Percentiles rank a stretch among this genome's conserved stretches.
These are phyloP conservation scores for Poecilobothrus nobilitatus DNA, from an alignment of 2,888 invertebrate species.

Conservation along the genomic window DNA sequence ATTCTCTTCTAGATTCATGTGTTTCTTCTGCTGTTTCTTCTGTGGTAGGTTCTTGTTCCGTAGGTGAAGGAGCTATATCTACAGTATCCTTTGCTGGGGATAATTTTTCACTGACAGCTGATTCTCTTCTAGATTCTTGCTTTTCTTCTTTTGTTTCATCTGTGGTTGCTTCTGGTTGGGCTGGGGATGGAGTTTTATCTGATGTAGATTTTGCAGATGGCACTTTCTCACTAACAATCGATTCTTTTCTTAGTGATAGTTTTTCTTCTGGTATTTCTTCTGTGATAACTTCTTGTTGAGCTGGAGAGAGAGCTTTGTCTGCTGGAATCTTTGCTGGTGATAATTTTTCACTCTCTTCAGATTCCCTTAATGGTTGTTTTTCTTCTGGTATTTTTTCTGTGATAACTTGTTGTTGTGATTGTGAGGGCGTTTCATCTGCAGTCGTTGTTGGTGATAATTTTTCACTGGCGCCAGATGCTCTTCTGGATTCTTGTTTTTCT, in stretches of 20 bases:
- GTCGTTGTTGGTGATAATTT: slow-evolving; percentile 8
- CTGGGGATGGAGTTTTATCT: neutral
- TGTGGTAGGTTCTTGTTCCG: neutral
- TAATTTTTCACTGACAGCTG: slow-evolving; percentile 13
- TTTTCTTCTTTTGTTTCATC: slow-evolving; percentile 19
- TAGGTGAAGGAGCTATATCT: slow-evolving; percentile 15
- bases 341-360: slow-evolving; percentile 13
- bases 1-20: slow-evolving; percentile 19
- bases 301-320: slow-evolving; percentile 20
- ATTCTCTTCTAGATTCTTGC: slow-evolving; percentile 19
- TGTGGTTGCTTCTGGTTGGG: slow-evolving; percentile 15
- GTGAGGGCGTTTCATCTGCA: neutral
- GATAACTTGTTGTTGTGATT: neutral
- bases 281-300: slow-evolving; percentile 20
- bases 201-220: neutral
- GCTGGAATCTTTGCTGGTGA: slow-evolving; percentile 14
- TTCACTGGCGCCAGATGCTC: slow-evolving; percentile 16
- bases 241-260: slow-evolving; percentile 15
- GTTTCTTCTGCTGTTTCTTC: slow-evolving; percentile 20
- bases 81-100: neutral
- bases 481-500: slow-evolving; percentile 16
- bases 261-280: neutral
- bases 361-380: slow-evolving; percentile 19
- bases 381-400: slow-evolving; percentile 20
- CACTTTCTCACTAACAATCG: slow-evolving; percentile 12